Evolutionary conservation across 2,888 invertebrate species (phyloP), one percentile per base, ranked within the genome.

Genomic region (Smittia aterrima): DNA sequence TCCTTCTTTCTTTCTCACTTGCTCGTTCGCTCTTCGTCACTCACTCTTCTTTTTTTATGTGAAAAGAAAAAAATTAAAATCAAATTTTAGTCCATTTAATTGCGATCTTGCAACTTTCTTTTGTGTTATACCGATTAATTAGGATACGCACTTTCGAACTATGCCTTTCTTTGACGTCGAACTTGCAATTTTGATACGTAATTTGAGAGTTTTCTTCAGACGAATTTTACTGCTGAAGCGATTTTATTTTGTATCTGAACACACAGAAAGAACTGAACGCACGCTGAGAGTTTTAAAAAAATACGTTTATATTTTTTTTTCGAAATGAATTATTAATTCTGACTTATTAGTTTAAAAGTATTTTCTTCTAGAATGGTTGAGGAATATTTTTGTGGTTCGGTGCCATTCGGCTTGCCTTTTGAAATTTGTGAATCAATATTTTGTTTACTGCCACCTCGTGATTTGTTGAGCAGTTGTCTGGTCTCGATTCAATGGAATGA

Each of bases 11-110:
- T 71, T 27, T 11, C 58, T 54, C 58, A 18, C 71, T 58, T 9
- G 32, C 71, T 71, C 53, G n/a, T 24, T 71, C 71, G n/a, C 70
- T 16, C 70, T 58, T 20, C 53, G 38, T 38, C 38, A 38, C 38
- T 38, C 38, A n/a, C n/a, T n/a, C n/a, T n/a, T 32, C 9, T 32
- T 32, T 47, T 58, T 58, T 58, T 22, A 6, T 58, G 7, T 58
- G 58, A 58, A 58, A 47, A 22, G 58, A 58, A 58, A 22, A 38
- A 58, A 20, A 58, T 58, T 47, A n/a, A 58, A 58, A 22, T 58
- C 58, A 2, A 20, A 2, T 22, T 20, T 7, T 22, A 58, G n/a
- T 58, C 58, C 58, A 58, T 58, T 18, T 22, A 58, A 22, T 9
- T 22, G 20, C 18, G 22, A 58, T 13, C 3, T 22, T 9, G 22